Evolutionary conservation across 1,140 invertebrate genomes (phyloP), one percentile per base, ranked within the genome.

Genomic region (Euwallacea fornicatus): DNA sequence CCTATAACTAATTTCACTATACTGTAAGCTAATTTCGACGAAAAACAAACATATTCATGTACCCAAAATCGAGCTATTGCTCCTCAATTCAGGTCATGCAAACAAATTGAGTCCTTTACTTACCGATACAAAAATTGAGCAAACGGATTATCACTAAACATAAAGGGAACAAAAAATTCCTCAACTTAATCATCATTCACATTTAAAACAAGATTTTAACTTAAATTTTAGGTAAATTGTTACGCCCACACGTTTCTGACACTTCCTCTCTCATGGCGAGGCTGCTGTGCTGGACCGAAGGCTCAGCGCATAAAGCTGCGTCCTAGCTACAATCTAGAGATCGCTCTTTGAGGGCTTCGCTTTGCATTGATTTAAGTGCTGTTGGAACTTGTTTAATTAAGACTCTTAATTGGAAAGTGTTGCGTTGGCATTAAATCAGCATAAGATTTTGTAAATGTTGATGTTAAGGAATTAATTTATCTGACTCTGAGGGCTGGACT

Each of bases 211-310:
- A 33, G 21, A 4, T 1, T 33, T 33, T 33, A 33, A 33, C 21
- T 33, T 50, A 7, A 33, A 46, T 62, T 69, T 62, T 42, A 15
- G 11, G 58, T 21, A 60, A 69, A 69, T 69, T 62, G 59, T 69
- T 62, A 62, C 67, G 59, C 67, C 67, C 67, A 69, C 67, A 69
- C 62, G 59, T 59, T 54, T 69, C 43, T 69, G 67, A 69, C 67
- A 69, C 58, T 33, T 33, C 21, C 21, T 33, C 67, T 69, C 50
- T 69, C 67, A 62, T 69, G 59, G 56, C 54, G 66, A 56, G 47
- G 44, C 53, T 21, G 66, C 56, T 68, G 41, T 69, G 59, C 67
- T 69, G 67, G 67, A 62, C 66, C 66, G 54, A 16, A 54, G 15
- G 21, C 21, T 33, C 21, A 33, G 21, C 21, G 46, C 21, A 33